Base-by-base conservation (phyloP, 53 echinoderm and acorn worm species). In the Holothuria leucospilota region DNA sequence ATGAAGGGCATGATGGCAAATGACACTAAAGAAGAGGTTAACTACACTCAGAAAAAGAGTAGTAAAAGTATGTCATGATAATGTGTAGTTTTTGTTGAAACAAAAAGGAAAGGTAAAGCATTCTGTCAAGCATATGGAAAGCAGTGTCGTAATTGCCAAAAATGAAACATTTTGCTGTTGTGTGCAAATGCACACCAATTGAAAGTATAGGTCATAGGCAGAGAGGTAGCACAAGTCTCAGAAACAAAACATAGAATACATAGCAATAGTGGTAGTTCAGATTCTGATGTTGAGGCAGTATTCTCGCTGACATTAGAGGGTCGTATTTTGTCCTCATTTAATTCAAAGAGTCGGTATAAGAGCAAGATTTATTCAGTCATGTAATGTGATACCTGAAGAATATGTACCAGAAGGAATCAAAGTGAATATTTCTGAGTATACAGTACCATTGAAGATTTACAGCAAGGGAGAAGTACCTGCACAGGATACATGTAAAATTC, bases 371-470 rank as follows among this genome's bases (percentile, higher is more conserved):
- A n/a, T n/a, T n/a, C n/a, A 85, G 46, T 82, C 85, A 23, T 51
- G 84, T 40, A 89, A 89, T 63, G 89, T 82, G 67, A 62, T 92
- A 65, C 92, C 89, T 41, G 29, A 71, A 16, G 68, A 89, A 18
- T 71, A 81, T 60, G 61, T 92, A n/a, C n/a, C n/a, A n/a, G n/a
- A n/a, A n/a, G n/a, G n/a, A n/a, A n/a, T n/a, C n/a, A n/a, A n/a
- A n/a, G 72, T 65, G 68, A 52, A 20, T 12, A 29, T 87, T 23
- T 13, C 7, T 25, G 61, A 82, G 39, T 27, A 74, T 58, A 70
- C 62, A 13, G 69, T 81, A 20, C 70, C 20, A 8, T 64, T 89
- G 24, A n/a, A 9, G 5, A 39, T 78, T 77, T 62, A 46, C 13
- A 63, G 6, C 58, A 64, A 27, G 64, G 20, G 21, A 78, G 25